Percentiles rank a stretch among this genome's conserved stretches.
Evolutionary conservation across 2,888 invertebrate genomes (phyloP).

Genomic region (Smittia aterrima): DNA sequence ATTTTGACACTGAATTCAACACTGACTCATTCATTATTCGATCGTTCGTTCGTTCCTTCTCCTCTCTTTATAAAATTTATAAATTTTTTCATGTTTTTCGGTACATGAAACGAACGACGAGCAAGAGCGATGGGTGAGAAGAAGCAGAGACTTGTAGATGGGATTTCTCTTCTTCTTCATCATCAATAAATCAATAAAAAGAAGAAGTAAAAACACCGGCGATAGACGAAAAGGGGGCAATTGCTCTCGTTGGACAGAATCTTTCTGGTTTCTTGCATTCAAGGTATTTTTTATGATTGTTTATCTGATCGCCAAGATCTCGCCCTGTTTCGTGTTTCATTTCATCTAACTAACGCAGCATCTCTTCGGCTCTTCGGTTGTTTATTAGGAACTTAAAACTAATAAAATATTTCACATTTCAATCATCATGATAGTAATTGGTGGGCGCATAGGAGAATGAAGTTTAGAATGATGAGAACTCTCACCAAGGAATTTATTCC

Average conservation of each 20-base stretch:
- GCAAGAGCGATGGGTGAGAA: constrained; percentile 13
- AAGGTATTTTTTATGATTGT: constrained; percentile 8
- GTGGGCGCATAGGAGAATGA: constrained; percentile 1
- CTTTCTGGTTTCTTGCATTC: constrained; percentile 1
- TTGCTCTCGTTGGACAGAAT: neutral
- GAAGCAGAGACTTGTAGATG: neutral
- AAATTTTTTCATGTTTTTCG: constrained; percentile 20
- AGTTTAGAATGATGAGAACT: neutral
- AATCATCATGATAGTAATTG: constrained; percentile 8
- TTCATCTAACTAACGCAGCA: neutral
- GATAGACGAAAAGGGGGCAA: neutral
- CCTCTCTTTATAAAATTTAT: neutral
- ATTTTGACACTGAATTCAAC: constrained; percentile 16
- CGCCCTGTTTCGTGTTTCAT: neutral
- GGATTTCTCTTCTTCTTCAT: constrained; percentile 5
- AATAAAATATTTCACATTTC: constrained; percentile 29
- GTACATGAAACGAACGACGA: constrained; percentile 17
- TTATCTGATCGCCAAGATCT: constrained; percentile 2
- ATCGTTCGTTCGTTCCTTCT: neutral
- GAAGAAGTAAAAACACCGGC: constrained; percentile 1
- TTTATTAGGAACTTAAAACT: neutral
- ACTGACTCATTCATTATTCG: constrained; percentile 41
- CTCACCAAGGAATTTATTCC: neutral
- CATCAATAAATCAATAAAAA: constrained; percentile 21
- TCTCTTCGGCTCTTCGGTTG: neutral